Percentiles rank a stretch among this genome's conserved stretches.
Conservation (phyloP, 2,888 invertebrate genomes). For the Caradrina clavipalpis region DNA sequence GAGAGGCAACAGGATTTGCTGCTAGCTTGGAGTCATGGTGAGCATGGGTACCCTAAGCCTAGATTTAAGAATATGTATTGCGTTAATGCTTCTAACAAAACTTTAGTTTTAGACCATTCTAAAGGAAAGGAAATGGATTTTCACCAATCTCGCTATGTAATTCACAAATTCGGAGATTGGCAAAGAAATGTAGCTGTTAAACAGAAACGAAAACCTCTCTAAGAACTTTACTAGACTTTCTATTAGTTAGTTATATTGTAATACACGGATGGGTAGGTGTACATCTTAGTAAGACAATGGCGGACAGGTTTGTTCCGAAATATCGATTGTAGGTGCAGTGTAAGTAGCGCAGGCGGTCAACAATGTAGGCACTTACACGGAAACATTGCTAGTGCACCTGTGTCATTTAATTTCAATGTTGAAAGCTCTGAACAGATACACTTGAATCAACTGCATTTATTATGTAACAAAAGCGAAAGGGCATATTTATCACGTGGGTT, state of each 20-base stretch:
- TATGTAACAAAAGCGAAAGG: conserved; percentile 43
- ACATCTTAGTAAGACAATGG: conserved; percentile 66
- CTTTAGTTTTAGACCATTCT: neutral
- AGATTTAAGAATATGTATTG: conserved; percentile 15
- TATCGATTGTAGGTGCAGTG: conserved; percentile 53
- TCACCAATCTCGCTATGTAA: neutral
- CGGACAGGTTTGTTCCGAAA: conserved; percentile 41
- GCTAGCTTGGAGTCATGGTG: conserved; percentile 86
- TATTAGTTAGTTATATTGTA: conserved; percentile 23
- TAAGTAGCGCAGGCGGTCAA: conserved; percentile 43
- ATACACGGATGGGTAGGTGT: too few species aligned
- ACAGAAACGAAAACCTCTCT: conserved; percentile 4
- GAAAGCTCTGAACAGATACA: conserved; percentile 22
- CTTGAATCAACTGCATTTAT: conserved; percentile 27
- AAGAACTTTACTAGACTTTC: conserved; percentile 22
- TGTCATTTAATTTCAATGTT: conserved; percentile 28
- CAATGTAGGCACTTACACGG: conserved; percentile 16
- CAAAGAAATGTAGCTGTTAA: conserved; percentile 12
- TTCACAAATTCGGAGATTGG: neutral
- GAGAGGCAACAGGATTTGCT: conserved; percentile 85
- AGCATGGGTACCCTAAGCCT: conserved; percentile 67
- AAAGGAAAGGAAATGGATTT: neutral
- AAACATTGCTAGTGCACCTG: conserved; percentile 30
- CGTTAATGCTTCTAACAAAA: conserved; percentile 27
- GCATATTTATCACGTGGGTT: conserved; percentile 12